Evolutionary conservation across 1,140 invertebrate genomes (phyloP), one percentile per base, ranked within the genome.

Genomic region (Goniozus legneri): DNA sequence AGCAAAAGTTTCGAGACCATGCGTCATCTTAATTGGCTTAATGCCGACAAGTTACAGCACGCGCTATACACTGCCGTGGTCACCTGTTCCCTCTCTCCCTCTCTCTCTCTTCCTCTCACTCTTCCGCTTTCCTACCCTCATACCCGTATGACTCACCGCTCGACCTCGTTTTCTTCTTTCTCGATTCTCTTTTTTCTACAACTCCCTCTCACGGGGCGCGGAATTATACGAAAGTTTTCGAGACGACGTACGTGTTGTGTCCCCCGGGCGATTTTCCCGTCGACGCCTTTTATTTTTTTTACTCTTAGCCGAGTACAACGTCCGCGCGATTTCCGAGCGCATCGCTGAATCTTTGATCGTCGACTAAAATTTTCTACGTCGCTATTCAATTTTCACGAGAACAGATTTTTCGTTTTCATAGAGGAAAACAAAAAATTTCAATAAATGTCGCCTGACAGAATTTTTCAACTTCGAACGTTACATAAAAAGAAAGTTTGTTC

Each of bases 21-120:
- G 58, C 55, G 52, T 71, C 67, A 71, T 67, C 62, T 71, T 71
- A 71, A 70, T 70, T 71, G 64, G 69, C 63, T 69, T 69, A 69
- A 65, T 63, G 62, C 54, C 59, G 67, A 64, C 65, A 65, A 65
- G 62, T 64, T 67, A 62, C 64, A 68, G 40, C 45, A n/a, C n/a
- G 37, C 43, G 45, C 47, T 37, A 53, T 48, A 54, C 35, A 35
- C 13, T 13, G 13, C 14, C 27, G 33, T 20, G 39, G 21, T 37
- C 44, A 53, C 27, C 31, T 21, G n/a, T 46, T 18, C 14, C 1
- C 20, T 22, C 30, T 13, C 13, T 27, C 24, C 30, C 15, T 36
- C 27, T 16, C 30, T 40, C 44, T 14, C 15, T 18, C 34, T 32
- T 34, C 14, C 19, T 18, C 32, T 12, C 7, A 21, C 16, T 36